These are phyloP conservation scores for Notarius quadriscutis DNA, from an alignment of 2,113 vertebrate genomes.

Conservation along the genomic window DNA sequence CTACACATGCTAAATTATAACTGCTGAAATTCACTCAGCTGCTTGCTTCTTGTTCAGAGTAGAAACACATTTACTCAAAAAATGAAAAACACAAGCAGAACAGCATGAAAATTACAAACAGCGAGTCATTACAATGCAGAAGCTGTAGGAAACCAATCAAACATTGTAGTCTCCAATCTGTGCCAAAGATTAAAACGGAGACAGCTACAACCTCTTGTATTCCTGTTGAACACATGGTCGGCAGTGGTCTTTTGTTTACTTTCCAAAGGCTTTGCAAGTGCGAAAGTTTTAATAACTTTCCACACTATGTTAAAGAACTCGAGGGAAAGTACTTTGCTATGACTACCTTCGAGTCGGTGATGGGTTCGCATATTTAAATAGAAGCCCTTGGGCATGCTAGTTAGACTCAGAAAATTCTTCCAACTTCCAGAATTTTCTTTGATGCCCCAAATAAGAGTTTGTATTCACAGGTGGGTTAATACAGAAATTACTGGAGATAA, in stretches of 20 bases:
- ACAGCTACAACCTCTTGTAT: not conserved
- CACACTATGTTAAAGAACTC: not conserved
- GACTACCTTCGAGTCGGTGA: not conserved
- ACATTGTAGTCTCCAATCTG: not conserved
- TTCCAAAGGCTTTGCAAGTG: not conserved
- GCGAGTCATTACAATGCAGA: conserved; percentile 1
- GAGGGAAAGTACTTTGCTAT: not conserved
- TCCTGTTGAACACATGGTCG: not conserved
- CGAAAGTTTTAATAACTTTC: conserved; percentile 7
- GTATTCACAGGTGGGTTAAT: not conserved
- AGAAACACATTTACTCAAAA: conserved; percentile 15
- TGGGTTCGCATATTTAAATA: not conserved
- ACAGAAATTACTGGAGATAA: not conserved
- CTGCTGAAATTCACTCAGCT: conserved; percentile 23
- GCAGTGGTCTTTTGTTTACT: not conserved
- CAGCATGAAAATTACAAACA: conserved; percentile 6
- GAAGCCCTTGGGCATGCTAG: not conserved
- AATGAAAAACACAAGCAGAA: conserved; percentile 13
- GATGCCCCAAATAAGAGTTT: not conserved
- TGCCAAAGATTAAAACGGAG: conserved; percentile 9
- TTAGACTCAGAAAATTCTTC: not conserved
- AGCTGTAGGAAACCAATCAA: conserved; percentile 5
- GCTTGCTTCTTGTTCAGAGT: not conserved
- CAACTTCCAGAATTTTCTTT: not conserved
- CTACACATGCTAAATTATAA: conserved; percentile 20